phyloP scores from a whole-genome alignment of 1,140 invertebrate genomes.

The Sitodiplosis mosellana region DNA sequence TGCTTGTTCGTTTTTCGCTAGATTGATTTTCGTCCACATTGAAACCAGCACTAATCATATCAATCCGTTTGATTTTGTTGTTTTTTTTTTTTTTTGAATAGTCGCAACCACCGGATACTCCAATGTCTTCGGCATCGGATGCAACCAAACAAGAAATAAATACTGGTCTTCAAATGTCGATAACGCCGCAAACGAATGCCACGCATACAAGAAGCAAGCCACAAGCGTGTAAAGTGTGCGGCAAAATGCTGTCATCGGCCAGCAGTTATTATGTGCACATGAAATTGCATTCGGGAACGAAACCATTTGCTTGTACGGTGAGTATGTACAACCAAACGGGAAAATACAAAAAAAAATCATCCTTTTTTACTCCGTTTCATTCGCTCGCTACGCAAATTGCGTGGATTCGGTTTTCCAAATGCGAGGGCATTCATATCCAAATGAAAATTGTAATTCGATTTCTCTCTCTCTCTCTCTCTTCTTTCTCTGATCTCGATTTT shows the following conservation, averaged over 20 bases:
- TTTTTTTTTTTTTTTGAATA: neutral
- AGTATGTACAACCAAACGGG: conserved; percentile 9
- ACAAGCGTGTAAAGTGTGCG: conserved; percentile 55
- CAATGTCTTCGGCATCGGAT: conserved; percentile 1
- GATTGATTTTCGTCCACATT: too few species aligned
- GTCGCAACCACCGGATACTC: conserved; percentile 1
- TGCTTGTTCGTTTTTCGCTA: too few species aligned
- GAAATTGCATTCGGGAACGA: conserved; percentile 58
- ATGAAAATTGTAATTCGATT: neutral
- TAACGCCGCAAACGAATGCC: neutral
- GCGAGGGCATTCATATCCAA: neutral
- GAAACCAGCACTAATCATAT: too few species aligned
- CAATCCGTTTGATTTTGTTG: neutral
- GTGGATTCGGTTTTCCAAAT: neutral
- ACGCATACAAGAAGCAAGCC: conserved; percentile 32
- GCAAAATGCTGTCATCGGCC: conserved; percentile 51
- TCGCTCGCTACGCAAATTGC: neutral
- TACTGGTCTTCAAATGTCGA: neutral
- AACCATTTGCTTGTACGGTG: conserved; percentile 60
- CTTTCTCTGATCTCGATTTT: too few species aligned
- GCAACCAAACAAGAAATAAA: neutral
- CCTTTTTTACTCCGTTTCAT: neutral
- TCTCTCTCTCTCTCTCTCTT: conserved; percentile 1
- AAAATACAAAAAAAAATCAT: too few species aligned
- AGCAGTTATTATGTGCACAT: conserved; percentile 64